Evolutionary conservation across 2,888 invertebrate species (phyloP).

Genomic region (Dryocosmus kuriphilus): DNA sequence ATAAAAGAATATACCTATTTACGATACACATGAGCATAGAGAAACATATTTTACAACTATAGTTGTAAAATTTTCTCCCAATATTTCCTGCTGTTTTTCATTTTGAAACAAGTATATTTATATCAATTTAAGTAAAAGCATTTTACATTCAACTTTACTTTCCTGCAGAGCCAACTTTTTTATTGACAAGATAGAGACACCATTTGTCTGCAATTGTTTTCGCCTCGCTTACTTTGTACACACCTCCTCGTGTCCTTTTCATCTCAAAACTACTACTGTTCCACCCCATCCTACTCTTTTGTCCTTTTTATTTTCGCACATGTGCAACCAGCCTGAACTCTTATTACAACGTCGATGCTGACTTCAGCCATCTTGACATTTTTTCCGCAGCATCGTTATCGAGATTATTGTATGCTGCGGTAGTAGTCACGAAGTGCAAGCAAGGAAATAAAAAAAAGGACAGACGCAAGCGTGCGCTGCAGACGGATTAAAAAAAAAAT

Average conservation of each 20-base stretch:
- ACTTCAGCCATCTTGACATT: constrained; percentile 16
- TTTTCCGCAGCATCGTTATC: constrained; percentile 38
- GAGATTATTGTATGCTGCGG: constrained; percentile 35
- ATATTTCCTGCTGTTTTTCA: no score
- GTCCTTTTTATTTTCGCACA: constrained; percentile 12
- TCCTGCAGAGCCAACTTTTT: neutral
- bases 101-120: neutral
- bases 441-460: constrained; percentile 1
- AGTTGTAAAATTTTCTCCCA: no score
- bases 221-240: neutral
- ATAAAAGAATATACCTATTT: no score
- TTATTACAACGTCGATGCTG: constrained; percentile 7
- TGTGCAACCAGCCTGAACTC: neutral
- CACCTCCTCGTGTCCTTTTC: neutral
- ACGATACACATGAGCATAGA: no score
- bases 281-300: neutral
- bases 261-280: neutral
- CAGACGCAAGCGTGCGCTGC: constrained; percentile 9
- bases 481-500: constrained; percentile 5
- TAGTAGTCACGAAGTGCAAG: constrained; percentile 32
- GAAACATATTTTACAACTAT: no score
- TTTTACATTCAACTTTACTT: neutral
- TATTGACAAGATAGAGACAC: neutral
- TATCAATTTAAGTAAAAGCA: neutral
- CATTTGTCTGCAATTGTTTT: neutral